These are phyloP conservation scores for Aulostomus chinensis DNA, from an alignment of 2,797 vertebrate genomes.

Conservation along the genomic window DNA sequence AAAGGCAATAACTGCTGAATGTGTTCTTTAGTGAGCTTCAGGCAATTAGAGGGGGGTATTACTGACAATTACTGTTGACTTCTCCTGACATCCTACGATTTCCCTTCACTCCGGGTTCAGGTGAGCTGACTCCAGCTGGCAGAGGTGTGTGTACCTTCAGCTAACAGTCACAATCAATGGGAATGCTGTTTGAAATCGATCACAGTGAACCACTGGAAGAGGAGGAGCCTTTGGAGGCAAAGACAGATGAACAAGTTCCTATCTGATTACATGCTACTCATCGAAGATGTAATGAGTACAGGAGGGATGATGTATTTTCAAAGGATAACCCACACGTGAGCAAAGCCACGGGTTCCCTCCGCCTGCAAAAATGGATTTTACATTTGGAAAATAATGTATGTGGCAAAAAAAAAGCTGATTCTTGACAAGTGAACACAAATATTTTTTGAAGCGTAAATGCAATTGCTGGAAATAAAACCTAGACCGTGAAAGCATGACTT, in stretches of 20 bases:
- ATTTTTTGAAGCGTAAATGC: too few relatives aligned
- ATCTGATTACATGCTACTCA: too few relatives aligned
- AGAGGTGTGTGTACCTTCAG: constrained; percentile 21
- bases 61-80: constrained; percentile 55
- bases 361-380: too few relatives aligned
- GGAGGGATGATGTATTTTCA: too few relatives aligned
- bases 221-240: not conserved
- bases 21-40: constrained; percentile 41
- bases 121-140: constrained; percentile 20
- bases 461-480: too few relatives aligned
- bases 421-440: too few relatives aligned
- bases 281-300: too few relatives aligned
- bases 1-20: constrained; percentile 56
- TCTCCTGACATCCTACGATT: constrained; percentile 39
- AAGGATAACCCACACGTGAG: too few relatives aligned
- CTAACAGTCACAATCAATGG: constrained; percentile 35
- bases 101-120: constrained; percentile 37
- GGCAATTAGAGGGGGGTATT: constrained; percentile 47
- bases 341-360: too few relatives aligned
- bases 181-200: constrained; percentile 29
- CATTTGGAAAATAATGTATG: too few relatives aligned
- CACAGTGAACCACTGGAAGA: not conserved
- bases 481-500: too few relatives aligned
- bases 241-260: not conserved
- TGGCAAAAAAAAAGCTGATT: too few relatives aligned